Evolutionary conservation across 2,888 invertebrate genomes (phyloP).

Genomic region (Euzophera pinguis): DNA sequence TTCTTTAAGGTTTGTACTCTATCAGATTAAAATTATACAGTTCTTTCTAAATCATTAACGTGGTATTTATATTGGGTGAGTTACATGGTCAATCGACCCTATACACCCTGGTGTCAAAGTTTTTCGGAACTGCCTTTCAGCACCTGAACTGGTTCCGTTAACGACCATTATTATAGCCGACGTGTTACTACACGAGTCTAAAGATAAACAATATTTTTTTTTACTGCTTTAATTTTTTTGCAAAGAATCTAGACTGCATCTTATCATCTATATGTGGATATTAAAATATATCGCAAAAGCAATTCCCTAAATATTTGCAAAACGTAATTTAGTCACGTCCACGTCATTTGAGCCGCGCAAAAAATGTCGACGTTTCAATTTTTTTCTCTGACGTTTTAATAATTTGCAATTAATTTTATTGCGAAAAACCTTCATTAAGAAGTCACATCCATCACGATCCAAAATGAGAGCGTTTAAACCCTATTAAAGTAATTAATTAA

Average conservation of each 20-base stretch:
- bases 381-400: constrained; percentile 1
- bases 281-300: background rate
- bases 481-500: constrained; percentile 8
- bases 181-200: too few relatives aligned
- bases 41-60: too few relatives aligned
- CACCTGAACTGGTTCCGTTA: too few relatives aligned
- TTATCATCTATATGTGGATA: background rate
- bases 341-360: background rate
- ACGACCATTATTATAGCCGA: too few relatives aligned
- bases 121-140: too few relatives aligned
- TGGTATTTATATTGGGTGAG: too few relatives aligned
- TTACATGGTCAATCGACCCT: too few relatives aligned
- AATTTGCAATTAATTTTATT: constrained; percentile 7
- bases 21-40: too few relatives aligned
- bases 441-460: constrained; percentile 9
- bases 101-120: too few relatives aligned
- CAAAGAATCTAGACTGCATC: background rate
- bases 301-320: background rate
- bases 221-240: background rate
- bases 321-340: constrained; percentile 1
- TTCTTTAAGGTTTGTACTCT: too few relatives aligned
- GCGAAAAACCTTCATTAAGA: constrained; percentile 6
- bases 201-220: too few relatives aligned
- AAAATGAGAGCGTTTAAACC: constrained; percentile 4
- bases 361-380: background rate